Evolutionary conservation across 2,113 vertebrate genomes (phyloP).

Genomic region (Sciurus niger): DNA sequence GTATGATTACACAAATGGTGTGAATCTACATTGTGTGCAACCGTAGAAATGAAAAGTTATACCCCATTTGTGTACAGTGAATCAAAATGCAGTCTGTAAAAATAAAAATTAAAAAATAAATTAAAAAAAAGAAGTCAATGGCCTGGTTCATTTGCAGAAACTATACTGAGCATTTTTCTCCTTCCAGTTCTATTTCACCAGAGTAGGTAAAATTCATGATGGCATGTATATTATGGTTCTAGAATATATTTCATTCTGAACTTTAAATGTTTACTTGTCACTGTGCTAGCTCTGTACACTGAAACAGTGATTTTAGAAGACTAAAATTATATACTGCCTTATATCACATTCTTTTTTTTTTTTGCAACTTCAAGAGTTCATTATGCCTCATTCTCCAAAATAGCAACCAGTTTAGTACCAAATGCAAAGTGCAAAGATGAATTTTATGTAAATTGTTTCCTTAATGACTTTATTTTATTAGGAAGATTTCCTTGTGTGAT

Average conservation of each 20-base stretch:
- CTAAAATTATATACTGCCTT: neutral
- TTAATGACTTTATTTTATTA: neutral
- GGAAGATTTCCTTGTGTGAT: neutral
- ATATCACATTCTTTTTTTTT: neutral
- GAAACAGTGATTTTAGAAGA: neutral
- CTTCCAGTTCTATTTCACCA: neutral
- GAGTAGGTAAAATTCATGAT: conserved; percentile 16
- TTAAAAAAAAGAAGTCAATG: neutral
- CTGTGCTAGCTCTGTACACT: neutral
- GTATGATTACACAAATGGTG: no score
- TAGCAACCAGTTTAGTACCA: neutral
- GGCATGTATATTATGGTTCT: neutral
- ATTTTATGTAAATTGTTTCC: neutral
- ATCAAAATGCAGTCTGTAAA: no score
- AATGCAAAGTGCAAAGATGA: neutral
- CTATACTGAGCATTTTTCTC: neutral
- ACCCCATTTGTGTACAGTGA: no score
- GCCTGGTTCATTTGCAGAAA: neutral
- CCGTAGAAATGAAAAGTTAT: no score
- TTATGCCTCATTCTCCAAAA: neutral
- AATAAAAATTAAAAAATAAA: no score
- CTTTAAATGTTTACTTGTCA: neutral
- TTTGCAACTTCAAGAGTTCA: neutral
- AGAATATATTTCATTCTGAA: conserved; percentile 12
- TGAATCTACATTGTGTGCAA: no score